Evolutionary conservation across 2,113 vertebrate genomes (phyloP).

Genomic region (Myotis yumanensis): DNA sequence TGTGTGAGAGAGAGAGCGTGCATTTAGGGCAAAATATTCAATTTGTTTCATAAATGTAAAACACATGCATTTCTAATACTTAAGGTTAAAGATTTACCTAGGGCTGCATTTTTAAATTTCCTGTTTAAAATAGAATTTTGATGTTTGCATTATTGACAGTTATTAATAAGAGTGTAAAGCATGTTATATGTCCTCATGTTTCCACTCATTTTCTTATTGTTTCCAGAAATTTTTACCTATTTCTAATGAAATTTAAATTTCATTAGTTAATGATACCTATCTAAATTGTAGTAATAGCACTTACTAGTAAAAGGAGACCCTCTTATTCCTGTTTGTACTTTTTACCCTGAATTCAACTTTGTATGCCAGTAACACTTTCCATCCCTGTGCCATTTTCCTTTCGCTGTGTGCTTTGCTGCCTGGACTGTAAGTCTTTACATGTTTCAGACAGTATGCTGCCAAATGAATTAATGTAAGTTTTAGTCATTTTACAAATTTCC

Average conservation of each 20-base stretch:
- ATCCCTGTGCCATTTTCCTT: background rate
- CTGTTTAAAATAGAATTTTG: background rate
- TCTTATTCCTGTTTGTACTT: background rate
- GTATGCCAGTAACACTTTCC: background rate
- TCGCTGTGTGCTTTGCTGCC: background rate
- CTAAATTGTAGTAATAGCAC: background rate
- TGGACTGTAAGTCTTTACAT: background rate
- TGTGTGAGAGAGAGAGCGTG: background rate
- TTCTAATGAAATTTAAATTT: background rate
- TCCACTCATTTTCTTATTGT: background rate
- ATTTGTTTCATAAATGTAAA: background rate
- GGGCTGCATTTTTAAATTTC: background rate
- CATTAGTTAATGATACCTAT: background rate
- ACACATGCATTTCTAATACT: background rate
- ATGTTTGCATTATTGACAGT: background rate
- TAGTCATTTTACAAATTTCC: background rate
- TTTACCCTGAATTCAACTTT: background rate
- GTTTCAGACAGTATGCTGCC: background rate
- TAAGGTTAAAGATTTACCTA: background rate
- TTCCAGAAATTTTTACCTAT: background rate
- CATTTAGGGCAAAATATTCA: background rate
- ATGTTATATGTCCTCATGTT: background rate
- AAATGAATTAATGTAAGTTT: background rate
- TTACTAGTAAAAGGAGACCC: background rate
- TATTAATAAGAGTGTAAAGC: background rate